Evolutionary conservation across 1,140 invertebrate genomes (phyloP), one percentile per base, ranked within the genome.

Genomic region (Chlorops oryzae): DNA sequence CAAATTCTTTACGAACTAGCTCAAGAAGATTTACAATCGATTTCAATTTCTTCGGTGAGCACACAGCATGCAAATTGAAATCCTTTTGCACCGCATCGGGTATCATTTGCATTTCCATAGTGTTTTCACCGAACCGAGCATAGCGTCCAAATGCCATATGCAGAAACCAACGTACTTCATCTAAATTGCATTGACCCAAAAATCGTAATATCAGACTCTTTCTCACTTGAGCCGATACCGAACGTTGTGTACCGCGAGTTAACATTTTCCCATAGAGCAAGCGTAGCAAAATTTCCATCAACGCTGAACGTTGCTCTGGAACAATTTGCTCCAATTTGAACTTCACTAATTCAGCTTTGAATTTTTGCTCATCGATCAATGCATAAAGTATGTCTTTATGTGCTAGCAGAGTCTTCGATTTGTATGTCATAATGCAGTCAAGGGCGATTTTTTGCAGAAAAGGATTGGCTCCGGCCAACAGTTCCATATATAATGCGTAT

Each of bases 251-350:
- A 1, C 83, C 86, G 34, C 84, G 81, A 63, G 85, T 90, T 20
- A 80, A 78, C 86, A 96, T 92, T 75, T 93, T 94, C 5, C 90
- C 88, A 69, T 90, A 94, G 2, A 95, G 74, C 50, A 96, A 86
- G 63, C 90, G 82, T 69, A 96, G 78, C 7, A 96, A 73, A 40
- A 93, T 77, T 1, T 89, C 87, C 50, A 96, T 81, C 1, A 95
- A 67, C 52, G 83, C 78, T 21, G 77, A 68, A 50, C 92, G 78
- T 67, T 96, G 86, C 39, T 88, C 84, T 1, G 74, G 60, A n/a
- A 93, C 78, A 21, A 77, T 69, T 43, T 83, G 75, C 46, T 80
- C 81, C 5, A 94, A 78, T 61, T 83, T 83, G 61, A 96, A 93
- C 7, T 81, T 74, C 1, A 81, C 80, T 1, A 96, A 63, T 70